phyloP scores from a whole-genome alignment of 2,797 vertebrate species.

The Ptychadena robeensis region DNA sequence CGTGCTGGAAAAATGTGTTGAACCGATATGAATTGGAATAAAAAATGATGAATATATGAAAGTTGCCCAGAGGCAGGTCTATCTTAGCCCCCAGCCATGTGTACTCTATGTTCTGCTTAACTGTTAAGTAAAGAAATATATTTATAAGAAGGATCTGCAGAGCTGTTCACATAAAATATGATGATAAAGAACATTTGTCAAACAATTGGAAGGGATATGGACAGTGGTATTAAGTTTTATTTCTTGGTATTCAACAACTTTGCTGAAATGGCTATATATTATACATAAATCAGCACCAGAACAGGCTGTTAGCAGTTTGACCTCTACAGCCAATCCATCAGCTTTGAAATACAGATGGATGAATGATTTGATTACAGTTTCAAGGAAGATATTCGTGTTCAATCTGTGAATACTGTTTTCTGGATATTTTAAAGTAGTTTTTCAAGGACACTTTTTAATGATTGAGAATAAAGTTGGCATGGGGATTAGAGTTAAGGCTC shows the following conservation, averaged over 20 bases:
- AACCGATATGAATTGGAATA: conserved; percentile 31
- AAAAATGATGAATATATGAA: conserved; percentile 47
- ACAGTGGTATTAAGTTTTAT: not conserved
- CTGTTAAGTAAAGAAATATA: conserved; percentile 41
- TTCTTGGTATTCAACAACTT: not conserved
- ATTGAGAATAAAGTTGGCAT: not conserved
- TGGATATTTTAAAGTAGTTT: not conserved
- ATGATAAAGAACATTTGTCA: conserved; percentile 31
- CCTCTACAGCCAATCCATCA: conserved; percentile 11
- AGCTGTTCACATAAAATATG: conserved; percentile 42
- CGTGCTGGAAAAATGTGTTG: not conserved
- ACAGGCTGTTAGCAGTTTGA: not conserved
- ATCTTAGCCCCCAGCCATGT: conserved; percentile 39
- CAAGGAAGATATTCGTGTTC: not conserved
- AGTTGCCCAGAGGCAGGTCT: conserved; percentile 46
- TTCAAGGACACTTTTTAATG: not conserved
- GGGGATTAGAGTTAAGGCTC: not conserved
- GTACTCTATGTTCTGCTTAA: conserved; percentile 17
- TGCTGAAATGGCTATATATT: not conserved
- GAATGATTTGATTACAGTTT: conserved; percentile 19
- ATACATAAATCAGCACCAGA: conserved; percentile 10
- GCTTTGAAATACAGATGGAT: conserved; percentile 15
- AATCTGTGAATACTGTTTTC: not conserved
- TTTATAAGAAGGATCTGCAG: conserved; percentile 17
- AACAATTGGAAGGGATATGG: conserved; percentile 18